Evolutionary conservation across 2,888 invertebrate species (phyloP), one percentile per base, ranked within the genome.

Genomic region (Aphrophora alni): DNA sequence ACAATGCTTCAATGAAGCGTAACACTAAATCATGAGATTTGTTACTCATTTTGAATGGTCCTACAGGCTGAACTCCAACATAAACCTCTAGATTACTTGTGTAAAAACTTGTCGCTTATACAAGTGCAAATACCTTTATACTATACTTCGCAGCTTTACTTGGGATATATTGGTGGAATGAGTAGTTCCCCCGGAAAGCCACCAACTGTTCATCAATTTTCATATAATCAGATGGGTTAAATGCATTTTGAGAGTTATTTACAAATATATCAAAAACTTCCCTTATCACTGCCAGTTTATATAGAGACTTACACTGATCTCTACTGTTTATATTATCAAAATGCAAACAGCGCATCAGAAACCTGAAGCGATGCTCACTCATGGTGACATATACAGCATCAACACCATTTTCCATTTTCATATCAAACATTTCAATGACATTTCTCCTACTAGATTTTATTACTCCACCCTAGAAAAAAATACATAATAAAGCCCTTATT

Each of bases 1-100:
- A 68, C 24, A 68, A 68, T 71, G 71, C 24, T 24, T 71, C 71
- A 71, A 25, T 71, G 21, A 71, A 25, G 71, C 71, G n/a, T 71
- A 71, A 71, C 5, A 26, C 26, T 26, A 71, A 71, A 25, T 71
- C 26, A 26, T 71, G 26, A n/a, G n/a, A n/a, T 25, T 25, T 25
- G 24, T 26, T 25, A 8, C 71, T 25, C 28, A 71, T 24, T 71
- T 26, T 26, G 12, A 71, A 26, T 4, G 71, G 3, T n/a, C 26
- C 25, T 24, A 1, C 26, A 17, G 1, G 71, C 25, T 71, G 7
- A 26, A 25, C 27, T 33, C 33, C 71, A 71, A 71, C 68, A 68
- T 68, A 68, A 12, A 44, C 44, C 17, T 44, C 44, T 14, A 44
- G 14, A 2, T 44, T 10, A 44, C 2, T 44, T 10, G 12, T 44